A percentile compares a stretch with the other conserved stretches of the same genome.
Evolutionary conservation across 2,113 vertebrate species (phyloP).

Genomic region (Amazona vittata): DNA sequence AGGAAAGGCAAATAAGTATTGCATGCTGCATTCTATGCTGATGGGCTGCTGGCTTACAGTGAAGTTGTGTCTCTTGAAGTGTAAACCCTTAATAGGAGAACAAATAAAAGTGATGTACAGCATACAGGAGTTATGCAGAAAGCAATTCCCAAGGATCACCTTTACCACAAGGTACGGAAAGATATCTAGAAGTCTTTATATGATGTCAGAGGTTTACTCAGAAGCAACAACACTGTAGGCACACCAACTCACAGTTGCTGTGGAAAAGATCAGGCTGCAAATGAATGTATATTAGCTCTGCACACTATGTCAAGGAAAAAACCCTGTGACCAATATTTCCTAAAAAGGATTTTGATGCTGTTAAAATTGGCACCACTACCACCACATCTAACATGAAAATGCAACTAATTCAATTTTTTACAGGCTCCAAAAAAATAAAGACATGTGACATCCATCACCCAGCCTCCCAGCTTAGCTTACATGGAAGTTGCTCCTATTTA

Average conservation of each 20-base stretch:
- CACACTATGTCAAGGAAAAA: background rate
- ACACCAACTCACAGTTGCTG: background rate
- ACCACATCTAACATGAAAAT: background rate
- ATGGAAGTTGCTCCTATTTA: background rate
- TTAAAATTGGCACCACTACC: background rate
- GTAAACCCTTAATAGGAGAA: background rate
- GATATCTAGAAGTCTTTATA: background rate
- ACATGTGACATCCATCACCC: background rate
- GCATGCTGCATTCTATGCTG: background rate
- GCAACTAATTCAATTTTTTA: background rate
- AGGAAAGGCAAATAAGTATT: background rate
- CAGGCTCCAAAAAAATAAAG: background rate
- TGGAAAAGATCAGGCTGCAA: background rate
- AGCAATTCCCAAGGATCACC: conserved; percentile 1
- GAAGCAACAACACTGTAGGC: background rate
- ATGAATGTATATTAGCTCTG: background rate
- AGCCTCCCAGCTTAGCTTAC: background rate
- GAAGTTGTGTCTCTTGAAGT: background rate
- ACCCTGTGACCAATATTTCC: too few species aligned
- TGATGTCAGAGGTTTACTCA: background rate
- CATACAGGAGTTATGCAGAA: background rate
- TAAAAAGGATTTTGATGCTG: background rate
- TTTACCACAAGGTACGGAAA: background rate
- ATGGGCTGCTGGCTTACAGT: background rate
- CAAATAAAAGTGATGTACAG: background rate